These are phyloP conservation scores for Synergus laeviventris DNA, from an alignment of 2,888 invertebrate species.

Conservation along the genomic window DNA sequence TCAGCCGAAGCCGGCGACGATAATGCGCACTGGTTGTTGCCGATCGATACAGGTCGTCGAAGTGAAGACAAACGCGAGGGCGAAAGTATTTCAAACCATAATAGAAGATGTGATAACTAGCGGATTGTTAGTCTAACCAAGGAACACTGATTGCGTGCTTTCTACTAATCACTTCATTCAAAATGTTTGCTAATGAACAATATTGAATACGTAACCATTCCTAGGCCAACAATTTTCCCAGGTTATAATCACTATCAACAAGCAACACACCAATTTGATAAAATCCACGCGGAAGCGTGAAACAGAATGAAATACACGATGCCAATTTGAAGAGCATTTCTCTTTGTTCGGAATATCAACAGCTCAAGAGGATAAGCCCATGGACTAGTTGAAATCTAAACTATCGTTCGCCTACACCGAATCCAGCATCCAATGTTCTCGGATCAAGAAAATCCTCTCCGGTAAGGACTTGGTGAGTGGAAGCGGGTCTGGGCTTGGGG, in stretches of 20 bases:
- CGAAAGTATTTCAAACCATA: neutral
- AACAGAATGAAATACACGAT: neutral
- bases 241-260: too few species aligned
- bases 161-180: too few species aligned
- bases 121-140: neutral
- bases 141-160: neutral
- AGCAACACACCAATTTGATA: neutral
- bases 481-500: neutral
- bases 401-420: constrained; percentile 38
- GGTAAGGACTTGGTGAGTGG: constrained; percentile 1
- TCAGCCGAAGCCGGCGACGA: constrained; percentile 60
- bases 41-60: constrained; percentile 23
- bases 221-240: neutral
- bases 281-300: neutral
- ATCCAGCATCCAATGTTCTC: constrained; percentile 36
- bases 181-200: too few species aligned
- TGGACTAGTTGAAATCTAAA: constrained; percentile 19
- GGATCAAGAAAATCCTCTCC: constrained; percentile 23
- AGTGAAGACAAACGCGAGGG: constrained; percentile 7
- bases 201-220: too few species aligned
- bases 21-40: constrained; percentile 27
- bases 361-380: neutral
- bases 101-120: neutral
- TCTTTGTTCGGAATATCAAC: neutral
- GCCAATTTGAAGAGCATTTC: neutral